A percentile compares a stretch with the other conserved stretches of the same genome.
These are phyloP conservation scores for Azemiops feae DNA, from an alignment of 2,113 vertebrate genomes.

Conservation along the genomic window DNA sequence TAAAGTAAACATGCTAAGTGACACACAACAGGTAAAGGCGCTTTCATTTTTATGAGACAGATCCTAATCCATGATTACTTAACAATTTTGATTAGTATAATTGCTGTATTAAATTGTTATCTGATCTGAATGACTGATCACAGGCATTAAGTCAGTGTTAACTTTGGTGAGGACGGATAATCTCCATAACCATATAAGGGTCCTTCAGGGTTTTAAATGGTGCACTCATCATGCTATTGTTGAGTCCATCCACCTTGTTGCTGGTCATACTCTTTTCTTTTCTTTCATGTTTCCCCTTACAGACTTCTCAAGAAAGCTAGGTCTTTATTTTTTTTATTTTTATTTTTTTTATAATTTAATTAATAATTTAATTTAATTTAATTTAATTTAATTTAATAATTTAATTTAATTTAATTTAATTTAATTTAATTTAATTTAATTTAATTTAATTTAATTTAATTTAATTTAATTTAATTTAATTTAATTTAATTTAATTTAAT, in stretches of 20 bases:
- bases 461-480: too few species aligned
- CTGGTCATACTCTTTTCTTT: background rate
- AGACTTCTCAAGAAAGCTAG: background rate
- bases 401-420: too few species aligned
- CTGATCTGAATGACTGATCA: background rate
- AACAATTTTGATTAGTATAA: background rate
- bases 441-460: too few species aligned
- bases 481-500: too few species aligned
- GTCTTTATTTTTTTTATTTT: too few species aligned
- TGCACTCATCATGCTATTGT: background rate
- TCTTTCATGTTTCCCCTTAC: background rate
- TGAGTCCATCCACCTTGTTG: background rate
- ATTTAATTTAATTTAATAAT: too few species aligned
- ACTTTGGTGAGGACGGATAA: background rate
- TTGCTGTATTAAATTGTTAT: background rate
- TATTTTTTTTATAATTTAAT: too few species aligned
- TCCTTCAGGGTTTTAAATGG: background rate
- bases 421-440: too few species aligned
- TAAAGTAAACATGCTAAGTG: background rate
- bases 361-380: too few species aligned
- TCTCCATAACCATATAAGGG: background rate
- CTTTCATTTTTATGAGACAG: background rate
- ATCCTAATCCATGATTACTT: background rate
- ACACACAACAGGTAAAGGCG: background rate
- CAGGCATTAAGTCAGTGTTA: background rate